Evolutionary conservation across 1,140 invertebrate genomes (phyloP).

Genomic region (Euwallacea similis): DNA sequence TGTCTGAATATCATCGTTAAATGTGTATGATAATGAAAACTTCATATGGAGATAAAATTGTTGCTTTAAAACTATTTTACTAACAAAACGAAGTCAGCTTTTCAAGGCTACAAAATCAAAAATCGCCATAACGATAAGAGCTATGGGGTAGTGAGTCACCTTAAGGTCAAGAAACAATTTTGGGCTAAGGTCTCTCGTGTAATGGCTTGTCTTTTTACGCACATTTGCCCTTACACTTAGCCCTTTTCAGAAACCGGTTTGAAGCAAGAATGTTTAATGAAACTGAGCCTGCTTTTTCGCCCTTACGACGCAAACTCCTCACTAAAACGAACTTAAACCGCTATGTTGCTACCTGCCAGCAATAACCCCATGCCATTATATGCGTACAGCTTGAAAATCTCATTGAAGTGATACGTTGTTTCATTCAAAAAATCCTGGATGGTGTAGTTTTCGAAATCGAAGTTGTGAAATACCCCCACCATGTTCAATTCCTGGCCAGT

Average conservation of each 20-base stretch:
- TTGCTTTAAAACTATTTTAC: not conserved
- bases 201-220: too few relatives aligned
- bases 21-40: not conserved
- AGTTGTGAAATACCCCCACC: constrained; percentile 33
- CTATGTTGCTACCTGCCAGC: not conserved
- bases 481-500: constrained; percentile 1
- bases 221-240: too few relatives aligned
- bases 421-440: constrained; percentile 40
- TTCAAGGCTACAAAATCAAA: too few relatives aligned
- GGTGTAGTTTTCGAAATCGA: constrained; percentile 33
- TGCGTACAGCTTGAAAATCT: constrained; percentile 31
- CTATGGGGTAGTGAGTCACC: too few relatives aligned
- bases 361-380: constrained; percentile 19
- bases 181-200: too few relatives aligned
- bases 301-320: too few relatives aligned
- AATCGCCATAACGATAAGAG: too few relatives aligned
- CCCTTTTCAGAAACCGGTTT: too few relatives aligned
- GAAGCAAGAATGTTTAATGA: too few relatives aligned
- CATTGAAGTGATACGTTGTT: constrained; percentile 40
- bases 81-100: too few relatives aligned
- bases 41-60: not conserved
- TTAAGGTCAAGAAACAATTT: too few relatives aligned
- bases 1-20: constrained; percentile 31
- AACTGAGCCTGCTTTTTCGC: too few relatives aligned
- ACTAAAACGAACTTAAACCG: not conserved